phyloP scores from a whole-genome alignment of 2,797 vertebrate genomes.

The Trachops cirrhosus region DNA sequence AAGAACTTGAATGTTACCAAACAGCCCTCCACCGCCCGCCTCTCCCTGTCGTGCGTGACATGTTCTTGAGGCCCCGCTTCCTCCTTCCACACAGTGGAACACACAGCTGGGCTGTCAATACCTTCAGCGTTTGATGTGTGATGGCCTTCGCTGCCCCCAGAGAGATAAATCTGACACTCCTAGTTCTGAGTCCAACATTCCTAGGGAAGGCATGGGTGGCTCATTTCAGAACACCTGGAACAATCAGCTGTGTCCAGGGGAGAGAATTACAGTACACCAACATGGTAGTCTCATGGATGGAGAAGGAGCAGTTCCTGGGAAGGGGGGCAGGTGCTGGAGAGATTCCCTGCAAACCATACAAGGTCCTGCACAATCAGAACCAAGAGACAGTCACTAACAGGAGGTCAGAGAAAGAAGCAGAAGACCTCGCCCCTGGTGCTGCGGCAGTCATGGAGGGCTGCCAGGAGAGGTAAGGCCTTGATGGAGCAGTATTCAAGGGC shows the following conservation, averaged over 20 bases:
- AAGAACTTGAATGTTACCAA: not conserved
- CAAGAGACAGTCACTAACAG: not conserved
- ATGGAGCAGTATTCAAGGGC: not conserved
- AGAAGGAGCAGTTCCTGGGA: not conserved
- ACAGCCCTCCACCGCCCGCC: too few species aligned
- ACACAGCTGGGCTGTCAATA: not conserved
- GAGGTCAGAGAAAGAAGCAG: not conserved
- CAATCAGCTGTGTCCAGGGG: not conserved
- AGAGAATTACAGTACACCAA: not conserved
- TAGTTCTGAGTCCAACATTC: not conserved
- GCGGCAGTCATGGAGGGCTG: not conserved
- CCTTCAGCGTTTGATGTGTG: not conserved
- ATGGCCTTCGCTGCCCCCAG: not conserved
- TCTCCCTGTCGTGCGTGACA: not conserved
- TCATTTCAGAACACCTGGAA: not conserved
- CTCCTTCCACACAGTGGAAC: not conserved
- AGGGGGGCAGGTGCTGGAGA: too few species aligned
- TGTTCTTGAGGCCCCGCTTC: not conserved
- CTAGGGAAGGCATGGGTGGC: not conserved
- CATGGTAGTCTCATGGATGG: too few species aligned
- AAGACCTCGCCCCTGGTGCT: not conserved
- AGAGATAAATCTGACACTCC: not conserved
- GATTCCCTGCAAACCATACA: not conserved
- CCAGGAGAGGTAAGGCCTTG: not conserved
- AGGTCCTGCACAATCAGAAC: not conserved